A percentile compares a stretch with the other conserved stretches of the same genome.
phyloP scores from a whole-genome alignment of 2,797 vertebrate species.

The Fundulus diaphanus region DNA sequence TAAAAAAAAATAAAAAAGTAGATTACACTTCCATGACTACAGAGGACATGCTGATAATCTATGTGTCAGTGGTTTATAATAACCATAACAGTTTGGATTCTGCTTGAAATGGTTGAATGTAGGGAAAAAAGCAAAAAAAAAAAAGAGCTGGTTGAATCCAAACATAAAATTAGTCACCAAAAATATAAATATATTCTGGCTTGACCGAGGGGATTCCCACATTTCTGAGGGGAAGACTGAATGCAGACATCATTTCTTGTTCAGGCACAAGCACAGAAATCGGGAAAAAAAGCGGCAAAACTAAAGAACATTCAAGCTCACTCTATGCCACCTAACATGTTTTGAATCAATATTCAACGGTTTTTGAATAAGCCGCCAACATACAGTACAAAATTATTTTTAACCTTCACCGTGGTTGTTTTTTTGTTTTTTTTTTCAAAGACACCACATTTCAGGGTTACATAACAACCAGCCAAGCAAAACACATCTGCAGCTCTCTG shows the following conservation, averaged over 20 bases:
- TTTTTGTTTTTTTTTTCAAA: constrained; percentile 11
- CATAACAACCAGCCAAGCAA: background rate
- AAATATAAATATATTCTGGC: background rate
- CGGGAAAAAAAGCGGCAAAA: background rate
- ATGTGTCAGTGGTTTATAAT: background rate
- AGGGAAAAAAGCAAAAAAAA: no score
- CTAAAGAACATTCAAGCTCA: background rate
- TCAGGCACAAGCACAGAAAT: background rate
- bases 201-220: background rate
- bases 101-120: background rate
- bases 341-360: background rate
- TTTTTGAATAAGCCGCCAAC: background rate
- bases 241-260: background rate
- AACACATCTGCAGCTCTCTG: constrained; percentile 29
- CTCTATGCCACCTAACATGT: background rate
- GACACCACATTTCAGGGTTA: background rate
- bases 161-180: background rate
- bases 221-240: background rate
- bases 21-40: background rate
- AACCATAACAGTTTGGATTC: background rate
- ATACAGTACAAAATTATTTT: background rate
- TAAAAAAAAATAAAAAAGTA: no score
- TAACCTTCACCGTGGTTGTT: background rate
- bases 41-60: background rate
- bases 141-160: background rate